Evolutionary conservation across 2,797 vertebrate genomes (phyloP), one percentile per base, ranked within the genome.

Genomic region (Cryptoprocta ferox): DNA sequence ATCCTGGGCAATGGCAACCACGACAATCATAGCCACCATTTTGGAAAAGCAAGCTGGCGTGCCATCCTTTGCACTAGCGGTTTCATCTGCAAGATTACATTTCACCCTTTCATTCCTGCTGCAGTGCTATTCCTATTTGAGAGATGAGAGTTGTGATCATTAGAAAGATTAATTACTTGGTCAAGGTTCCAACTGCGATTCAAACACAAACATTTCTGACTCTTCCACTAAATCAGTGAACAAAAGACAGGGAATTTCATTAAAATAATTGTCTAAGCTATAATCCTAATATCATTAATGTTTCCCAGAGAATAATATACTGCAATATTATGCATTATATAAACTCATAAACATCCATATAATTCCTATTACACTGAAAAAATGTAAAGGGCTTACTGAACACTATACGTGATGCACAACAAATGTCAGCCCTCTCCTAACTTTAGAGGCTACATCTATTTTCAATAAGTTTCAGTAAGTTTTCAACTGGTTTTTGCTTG

Each of bases 141-240:
- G 50, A 95, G 73, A 76, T 50, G 89, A 79, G 59, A 65, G 19
- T 86, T 83, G 71, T 61, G 65, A 75, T 71, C 59, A 65, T 56
- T 37, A 73, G 91, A 65, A 35, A 89, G 92, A 93, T 86, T 63
- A 82, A 66, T 85, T 71, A 87, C 59, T 87, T 82, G 50, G 18
- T 39, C 89, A 96, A 89, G 68, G 53, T 59, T 73, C 35, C 79
- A 94, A 86, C 26, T 83, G 50, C 82, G 68, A 94, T 93, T 45
- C 50, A 89, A 96, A 35, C 9, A 82, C 63, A 78, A 56, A 93
- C 32, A 86, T 91, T 75, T 89, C 37, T 89, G 35, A 86, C 37
- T 45, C 88, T 89, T 83, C 59, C 65, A 83, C 12, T 80, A 86
- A 91, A 39, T 91, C 8, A 21, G n/a, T 94, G 83, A 80, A 78